These are phyloP conservation scores for Philereme transversata DNA, from an alignment of 2,888 invertebrate species.

Conservation along the genomic window DNA sequence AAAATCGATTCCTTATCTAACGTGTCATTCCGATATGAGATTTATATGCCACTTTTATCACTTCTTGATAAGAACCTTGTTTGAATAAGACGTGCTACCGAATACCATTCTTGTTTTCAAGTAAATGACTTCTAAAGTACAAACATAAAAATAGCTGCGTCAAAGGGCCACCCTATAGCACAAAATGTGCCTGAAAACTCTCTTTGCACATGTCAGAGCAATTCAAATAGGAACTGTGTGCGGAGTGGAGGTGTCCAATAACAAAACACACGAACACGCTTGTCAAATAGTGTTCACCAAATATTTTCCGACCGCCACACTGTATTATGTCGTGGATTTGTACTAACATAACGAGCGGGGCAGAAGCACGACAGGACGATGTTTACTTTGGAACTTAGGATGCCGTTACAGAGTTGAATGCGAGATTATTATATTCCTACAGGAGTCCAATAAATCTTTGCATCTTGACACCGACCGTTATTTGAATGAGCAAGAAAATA, in stretches of 20 bases:
- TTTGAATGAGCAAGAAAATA: constrained; percentile 49
- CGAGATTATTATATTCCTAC: constrained; percentile 30
- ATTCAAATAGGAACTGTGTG: constrained; percentile 73
- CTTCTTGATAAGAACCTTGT: constrained; percentile 54
- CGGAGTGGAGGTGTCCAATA: constrained; percentile 77
- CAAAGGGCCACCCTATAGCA: constrained; percentile 43
- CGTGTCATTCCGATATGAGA: constrained; percentile 60
- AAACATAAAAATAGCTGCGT: constrained; percentile 50
- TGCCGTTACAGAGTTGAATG: constrained; percentile 28
- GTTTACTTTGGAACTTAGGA: constrained; percentile 70
- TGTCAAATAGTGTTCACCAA: constrained; percentile 78
- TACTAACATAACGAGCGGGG: constrained; percentile 65
- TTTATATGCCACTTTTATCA: constrained; percentile 67
- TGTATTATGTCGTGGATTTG: constrained; percentile 75
- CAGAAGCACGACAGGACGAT: constrained; percentile 62
- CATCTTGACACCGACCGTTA: constrained; percentile 34
- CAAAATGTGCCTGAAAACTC: constrained; percentile 49
- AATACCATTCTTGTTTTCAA: constrained; percentile 36
- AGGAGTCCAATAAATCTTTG: constrained; percentile 23
- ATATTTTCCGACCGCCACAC: constrained; percentile 74
- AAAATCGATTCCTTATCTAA: constrained; percentile 70
- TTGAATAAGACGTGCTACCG: constrained; percentile 57
- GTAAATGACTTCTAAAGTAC: constrained; percentile 37
- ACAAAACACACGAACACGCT: constrained; percentile 79
- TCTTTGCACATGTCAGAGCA: constrained; percentile 61